Percentiles rank a stretch among this genome's conserved stretches.
These are phyloP conservation scores for Melanostoma scalare DNA, from an alignment of 2,888 invertebrate species.

Conservation along the genomic window DNA sequence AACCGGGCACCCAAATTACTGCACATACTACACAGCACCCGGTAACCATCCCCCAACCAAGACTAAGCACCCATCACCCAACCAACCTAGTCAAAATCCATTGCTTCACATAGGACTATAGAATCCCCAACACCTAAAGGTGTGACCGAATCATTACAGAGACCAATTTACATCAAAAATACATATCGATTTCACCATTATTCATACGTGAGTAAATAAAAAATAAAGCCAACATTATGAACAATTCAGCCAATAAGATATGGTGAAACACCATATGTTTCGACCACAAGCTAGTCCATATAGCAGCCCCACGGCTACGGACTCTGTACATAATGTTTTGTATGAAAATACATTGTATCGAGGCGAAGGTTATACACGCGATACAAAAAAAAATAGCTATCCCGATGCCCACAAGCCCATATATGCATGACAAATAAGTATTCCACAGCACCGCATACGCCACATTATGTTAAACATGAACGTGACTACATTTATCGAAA, in stretches of 20 bases:
- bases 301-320: conserved; percentile 7
- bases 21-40: too few relatives aligned
- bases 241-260: conserved; percentile 12
- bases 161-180: conserved; percentile 24
- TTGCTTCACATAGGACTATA: too few relatives aligned
- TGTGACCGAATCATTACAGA: conserved; percentile 15
- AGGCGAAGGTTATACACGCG: not conserved
- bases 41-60: too few relatives aligned
- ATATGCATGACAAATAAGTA: conserved; percentile 42
- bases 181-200: conserved; percentile 27
- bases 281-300: conserved; percentile 13
- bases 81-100: too few relatives aligned
- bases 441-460: conserved; percentile 19
- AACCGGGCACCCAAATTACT: too few relatives aligned
- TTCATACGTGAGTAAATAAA: not conserved
- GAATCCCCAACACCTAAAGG: conserved; percentile 1
- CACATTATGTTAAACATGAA: conserved; percentile 57
- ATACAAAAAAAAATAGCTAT: not conserved
- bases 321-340: not conserved
- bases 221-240: conserved; percentile 30
- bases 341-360: conserved; percentile 4
- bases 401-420: conserved; percentile 18
- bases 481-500: conserved; percentile 48
- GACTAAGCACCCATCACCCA: too few relatives aligned
- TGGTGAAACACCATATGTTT: conserved; percentile 2